Percentiles rank a stretch among this genome's conserved stretches.
Conservation (phyloP, 92 coral and sea anemone species). For the Chrysogorgia sp. region DNA sequence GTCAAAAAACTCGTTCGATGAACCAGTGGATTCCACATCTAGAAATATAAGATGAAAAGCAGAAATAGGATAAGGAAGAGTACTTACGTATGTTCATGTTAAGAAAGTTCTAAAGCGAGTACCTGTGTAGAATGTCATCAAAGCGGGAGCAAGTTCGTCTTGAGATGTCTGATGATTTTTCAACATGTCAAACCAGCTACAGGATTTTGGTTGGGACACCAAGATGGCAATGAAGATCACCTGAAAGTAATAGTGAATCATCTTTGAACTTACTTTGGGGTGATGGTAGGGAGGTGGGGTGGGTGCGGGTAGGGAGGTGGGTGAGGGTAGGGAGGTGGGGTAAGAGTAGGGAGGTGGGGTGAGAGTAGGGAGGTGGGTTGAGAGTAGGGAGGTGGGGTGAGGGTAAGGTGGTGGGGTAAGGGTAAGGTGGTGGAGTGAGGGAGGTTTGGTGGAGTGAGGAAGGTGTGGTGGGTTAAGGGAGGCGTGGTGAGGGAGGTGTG, state of each 20-base stretch:
- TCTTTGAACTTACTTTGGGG: too few relatives aligned
- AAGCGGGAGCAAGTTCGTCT: slow-evolving; percentile 85
- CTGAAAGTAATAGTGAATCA: too few relatives aligned
- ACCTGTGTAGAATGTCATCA: slow-evolving; percentile 97
- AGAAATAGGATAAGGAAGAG: background rate
- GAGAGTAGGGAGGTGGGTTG: background rate
- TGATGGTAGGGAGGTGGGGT: too few relatives aligned
- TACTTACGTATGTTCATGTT: too few relatives aligned
- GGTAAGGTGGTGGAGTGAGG: too few relatives aligned
- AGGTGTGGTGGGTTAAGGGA: too few relatives aligned
- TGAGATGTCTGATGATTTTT: slow-evolving; percentile 71
- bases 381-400: too few relatives aligned
- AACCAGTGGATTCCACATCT: slow-evolving; percentile 98
- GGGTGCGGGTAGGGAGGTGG: background rate
- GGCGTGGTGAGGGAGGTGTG: too few relatives aligned
- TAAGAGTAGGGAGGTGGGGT: background rate
- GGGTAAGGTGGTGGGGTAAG: too few relatives aligned
- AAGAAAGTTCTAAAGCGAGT: background rate
- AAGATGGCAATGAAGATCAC: slow-evolving; percentile 93
- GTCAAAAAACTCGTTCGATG: slow-evolving; percentile 95
- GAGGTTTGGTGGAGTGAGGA: too few relatives aligned
- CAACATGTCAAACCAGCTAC: slow-evolving; percentile 80
- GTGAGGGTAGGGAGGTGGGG: background rate
- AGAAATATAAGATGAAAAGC: slow-evolving; percentile 7
- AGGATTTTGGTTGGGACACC: slow-evolving; percentile 83